phyloP scores from a whole-genome alignment of 2,797 vertebrate species.

The Danio kyathit region DNA sequence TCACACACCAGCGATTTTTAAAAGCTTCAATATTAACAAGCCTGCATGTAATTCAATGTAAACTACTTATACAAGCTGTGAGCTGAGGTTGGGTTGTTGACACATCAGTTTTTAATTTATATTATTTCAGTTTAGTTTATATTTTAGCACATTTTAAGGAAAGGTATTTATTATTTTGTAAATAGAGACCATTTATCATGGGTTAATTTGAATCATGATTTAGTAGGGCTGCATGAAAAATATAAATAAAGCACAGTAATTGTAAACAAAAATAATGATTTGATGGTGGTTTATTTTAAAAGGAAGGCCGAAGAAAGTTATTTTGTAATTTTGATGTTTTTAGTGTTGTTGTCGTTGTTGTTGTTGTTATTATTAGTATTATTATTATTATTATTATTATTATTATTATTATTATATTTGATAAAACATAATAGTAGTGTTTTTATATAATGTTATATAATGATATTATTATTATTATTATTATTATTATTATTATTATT shows the following conservation, averaged over 20 bases:
- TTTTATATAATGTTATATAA: too few species aligned
- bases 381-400: too few species aligned
- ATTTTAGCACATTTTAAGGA: not conserved
- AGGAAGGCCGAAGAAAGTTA: too few species aligned
- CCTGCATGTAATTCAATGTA: not conserved
- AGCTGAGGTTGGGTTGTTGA: conserved; percentile 18
- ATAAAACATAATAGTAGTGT: too few species aligned
- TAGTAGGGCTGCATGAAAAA: not conserved
- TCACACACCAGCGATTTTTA: not conserved
- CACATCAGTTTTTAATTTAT: not conserved
- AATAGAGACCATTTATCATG: not conserved
- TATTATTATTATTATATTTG: too few species aligned
- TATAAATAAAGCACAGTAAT: not conserved
- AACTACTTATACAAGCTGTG: not conserved
- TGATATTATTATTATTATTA: too few species aligned
- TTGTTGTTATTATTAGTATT: not conserved
- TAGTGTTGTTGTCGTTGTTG: too few species aligned
- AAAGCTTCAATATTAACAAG: not conserved
- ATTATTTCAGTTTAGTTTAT: not conserved
- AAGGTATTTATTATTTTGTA: not conserved
- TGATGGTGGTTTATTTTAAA: not conserved
- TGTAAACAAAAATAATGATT: not conserved
- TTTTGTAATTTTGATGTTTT: too few species aligned
- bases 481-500: too few species aligned
- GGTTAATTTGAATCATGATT: not conserved